These are phyloP conservation scores for Eriocheir sinensis DNA, from an alignment of 1,140 invertebrate genomes.

Conservation along the genomic window DNA sequence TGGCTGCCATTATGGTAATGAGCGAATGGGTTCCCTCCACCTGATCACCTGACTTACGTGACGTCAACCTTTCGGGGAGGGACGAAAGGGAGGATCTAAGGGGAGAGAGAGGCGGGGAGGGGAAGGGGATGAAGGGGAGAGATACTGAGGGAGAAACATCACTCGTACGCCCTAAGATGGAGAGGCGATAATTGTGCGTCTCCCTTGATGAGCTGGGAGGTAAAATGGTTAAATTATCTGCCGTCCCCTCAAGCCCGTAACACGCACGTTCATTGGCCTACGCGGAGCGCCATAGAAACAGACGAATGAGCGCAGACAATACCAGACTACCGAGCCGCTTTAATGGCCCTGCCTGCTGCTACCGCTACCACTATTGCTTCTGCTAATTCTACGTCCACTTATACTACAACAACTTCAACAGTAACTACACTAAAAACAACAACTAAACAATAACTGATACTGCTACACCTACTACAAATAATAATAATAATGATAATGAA, in stretches of 20 bases:
- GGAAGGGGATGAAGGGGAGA: not conserved
- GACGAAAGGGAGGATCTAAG: no score
- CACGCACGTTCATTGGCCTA: not conserved
- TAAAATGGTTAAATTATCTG: slow-evolving; percentile 16
- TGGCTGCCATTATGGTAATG: slow-evolving; percentile 67
- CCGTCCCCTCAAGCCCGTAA: not conserved
- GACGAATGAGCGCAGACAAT: not conserved
- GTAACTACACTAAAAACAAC: no score
- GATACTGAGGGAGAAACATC: slow-evolving; percentile 9
- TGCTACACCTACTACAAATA: no score
- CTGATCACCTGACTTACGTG: slow-evolving; percentile 64
- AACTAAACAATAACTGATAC: no score
- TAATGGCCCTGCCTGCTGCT: no score
- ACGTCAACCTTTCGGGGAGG: slow-evolving; percentile 50
- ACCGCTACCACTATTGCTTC: not conserved
- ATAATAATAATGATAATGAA: no score
- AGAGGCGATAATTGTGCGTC: slow-evolving; percentile 2
- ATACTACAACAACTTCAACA: no score
- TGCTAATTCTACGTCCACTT: not conserved
- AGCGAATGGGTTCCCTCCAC: slow-evolving; percentile 61
- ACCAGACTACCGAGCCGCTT: not conserved
- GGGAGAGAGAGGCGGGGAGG: not conserved
- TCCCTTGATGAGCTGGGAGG: not conserved
- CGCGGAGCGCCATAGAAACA: not conserved
- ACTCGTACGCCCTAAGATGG: not conserved